Base-by-base conservation (phyloP, 2,797 vertebrate species). In the Champsocephalus gunnari region DNA sequence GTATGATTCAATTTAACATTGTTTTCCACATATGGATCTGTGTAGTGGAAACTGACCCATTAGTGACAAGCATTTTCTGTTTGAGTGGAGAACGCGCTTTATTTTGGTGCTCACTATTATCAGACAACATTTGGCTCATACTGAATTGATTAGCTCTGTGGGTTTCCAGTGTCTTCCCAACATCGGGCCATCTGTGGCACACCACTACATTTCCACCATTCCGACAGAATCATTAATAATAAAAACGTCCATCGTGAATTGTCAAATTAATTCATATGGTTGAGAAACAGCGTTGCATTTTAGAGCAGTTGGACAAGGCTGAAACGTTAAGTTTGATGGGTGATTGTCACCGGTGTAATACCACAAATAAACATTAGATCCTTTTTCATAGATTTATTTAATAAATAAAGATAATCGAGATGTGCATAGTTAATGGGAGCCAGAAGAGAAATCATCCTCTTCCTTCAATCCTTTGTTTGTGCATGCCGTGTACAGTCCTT, bases 221-320 rank as follows among this genome's bases (percentile, higher is more conserved):
- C 55, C 51, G 34, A 71, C 57, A 71, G 24, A 60, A 32, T 73
- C 12, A 61, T 61, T 28, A 73, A 86, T 59, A 79, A 75, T 69
- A 54, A 44, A 57, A 44, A 57, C 63, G 41, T 9, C 13, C 44
- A 77, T 65, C 44, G 21, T 58, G 48, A 51, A 51, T 41, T 67
- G 56, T 28, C 55, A 34, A 54, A 64, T 63, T 3, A 66, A 69
- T 66, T 60, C 53, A 69, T 63, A 12, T 44, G 57, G 65, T 11
- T 75, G 12, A 61, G 43, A 24, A 61, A 66, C 59, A 48, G 12
- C 11, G 12, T 16, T 48, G 21, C 14, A 58, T 73, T 67, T 69
- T 49, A 49, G 9, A 73, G 41, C 38, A 17, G 34, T 51, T 56
- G 53, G 55, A 56, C 19, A 9, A 44, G 48, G 45, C 51, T 70